Base-by-base conservation (phyloP, 2,888 invertebrate genomes). In the Slavum lentiscoides region DNA sequence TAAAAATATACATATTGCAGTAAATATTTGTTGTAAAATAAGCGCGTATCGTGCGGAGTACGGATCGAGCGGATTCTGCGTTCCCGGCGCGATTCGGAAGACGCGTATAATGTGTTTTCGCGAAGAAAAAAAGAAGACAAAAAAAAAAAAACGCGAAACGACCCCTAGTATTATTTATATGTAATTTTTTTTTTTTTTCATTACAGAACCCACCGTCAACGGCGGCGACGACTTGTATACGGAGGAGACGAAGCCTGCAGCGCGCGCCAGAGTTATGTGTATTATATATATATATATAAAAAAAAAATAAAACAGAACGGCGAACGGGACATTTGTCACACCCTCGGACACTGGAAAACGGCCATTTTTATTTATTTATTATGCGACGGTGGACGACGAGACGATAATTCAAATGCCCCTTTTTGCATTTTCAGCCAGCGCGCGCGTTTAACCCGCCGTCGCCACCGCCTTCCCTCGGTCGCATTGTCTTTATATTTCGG, bases 341-440 rank as follows among this genome's bases (percentile, higher is more conserved):
- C 72, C 64, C 55, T n/a, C 58, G 72, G 80, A 72, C 80, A 15
- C 58, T n/a, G 72, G 75, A 68, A 80, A 72, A 62, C 80, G 72
- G 80, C 80, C 80, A 80, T 80, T 80, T 80, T 80, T 70, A 21
- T 58, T 77, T 49, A 23, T 69, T 76, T 64, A 30, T 77, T 77
- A 69, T 64, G 55, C 17, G 49, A 77, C 53, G 37, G 30, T 17
- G 43, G 23, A 37, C 68, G 55, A 30, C 43, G 9, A 17, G 53
- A 59, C 55, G 23, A 49, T 58, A 62, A 77, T 70, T 77, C 70
- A 77, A 80, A 80, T 64, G 80, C 53, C 80, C 80, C 80, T 80
- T 77, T 80, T 69, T 30, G 62, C 49, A 55, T 80, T 80, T 72
- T 70, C 53, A 58, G 58, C 43, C 75, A 59, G 67, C 58, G 75